phyloP scores from a whole-genome alignment of 1,140 invertebrate species.

The Drosophila baimaii region DNA sequence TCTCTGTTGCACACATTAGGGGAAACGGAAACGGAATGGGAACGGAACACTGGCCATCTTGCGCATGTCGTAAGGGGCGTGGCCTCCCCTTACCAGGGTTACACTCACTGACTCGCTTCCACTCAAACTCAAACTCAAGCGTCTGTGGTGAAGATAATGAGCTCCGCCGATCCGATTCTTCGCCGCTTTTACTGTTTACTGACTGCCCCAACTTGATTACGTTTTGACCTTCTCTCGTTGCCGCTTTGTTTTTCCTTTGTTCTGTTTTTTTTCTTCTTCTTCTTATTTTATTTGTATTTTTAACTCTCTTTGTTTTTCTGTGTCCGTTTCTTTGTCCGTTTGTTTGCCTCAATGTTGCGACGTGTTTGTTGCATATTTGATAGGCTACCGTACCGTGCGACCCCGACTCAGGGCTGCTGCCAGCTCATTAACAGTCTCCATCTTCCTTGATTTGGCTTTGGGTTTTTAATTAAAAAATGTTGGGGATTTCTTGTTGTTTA shows the following conservation, averaged over 20 bases:
- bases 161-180: conserved; percentile 21
- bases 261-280: conserved; percentile 33
- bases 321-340: conserved; percentile 20
- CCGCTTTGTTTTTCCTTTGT: conserved; percentile 33
- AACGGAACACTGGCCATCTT: conserved; percentile 70
- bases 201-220: conserved; percentile 64
- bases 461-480: conserved; percentile 69
- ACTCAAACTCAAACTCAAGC: conserved; percentile 40
- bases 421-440: conserved; percentile 75
- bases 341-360: conserved; percentile 44
- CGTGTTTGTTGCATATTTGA: conserved; percentile 78
- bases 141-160: conserved; percentile 62
- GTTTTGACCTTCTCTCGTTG: conserved; percentile 74
- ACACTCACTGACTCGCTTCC: conserved; percentile 27
- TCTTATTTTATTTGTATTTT: conserved; percentile 1
- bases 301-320: conserved; percentile 9
- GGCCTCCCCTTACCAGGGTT: conserved; percentile 15
- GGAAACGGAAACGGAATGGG: conserved; percentile 62
- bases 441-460: conserved; percentile 39
- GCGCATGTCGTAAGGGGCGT: conserved; percentile 67
- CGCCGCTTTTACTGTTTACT: conserved; percentile 26
- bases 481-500: conserved; percentile 1
- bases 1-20: conserved; percentile 46
- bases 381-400: conserved; percentile 64
- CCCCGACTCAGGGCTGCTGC: conserved; percentile 32